phyloP scores from a whole-genome alignment of 2,888 invertebrate genomes.

The Ennomos erosarius region DNA sequence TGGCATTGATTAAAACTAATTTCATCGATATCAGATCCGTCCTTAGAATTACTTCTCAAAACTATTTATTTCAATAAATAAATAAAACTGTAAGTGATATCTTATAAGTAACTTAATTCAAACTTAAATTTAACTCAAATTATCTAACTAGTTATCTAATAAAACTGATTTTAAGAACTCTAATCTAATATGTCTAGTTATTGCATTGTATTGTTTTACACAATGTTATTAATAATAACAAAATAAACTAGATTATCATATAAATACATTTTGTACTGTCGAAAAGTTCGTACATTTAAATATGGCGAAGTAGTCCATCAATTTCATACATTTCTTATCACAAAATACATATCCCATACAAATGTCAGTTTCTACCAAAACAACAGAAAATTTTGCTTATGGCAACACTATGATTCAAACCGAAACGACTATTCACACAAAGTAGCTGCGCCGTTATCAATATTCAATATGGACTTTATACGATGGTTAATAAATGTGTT shows the following conservation, averaged over 20 bases:
- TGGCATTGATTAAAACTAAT: slow-evolving; percentile 39
- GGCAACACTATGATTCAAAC: slow-evolving; percentile 11
- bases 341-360: slow-evolving; percentile 43
- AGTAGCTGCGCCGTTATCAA: slow-evolving; percentile 11
- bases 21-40: slow-evolving; percentile 27
- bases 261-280: slow-evolving; percentile 70
- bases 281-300: slow-evolving; percentile 55
- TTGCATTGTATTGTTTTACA: background rate
- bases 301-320: slow-evolving; percentile 53
- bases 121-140: slow-evolving; percentile 12
- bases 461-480: slow-evolving; percentile 21
- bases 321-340: slow-evolving; percentile 50
- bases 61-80: slow-evolving; percentile 40
- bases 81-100: slow-evolving; percentile 21
- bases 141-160: background rate
- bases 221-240: slow-evolving; percentile 8
- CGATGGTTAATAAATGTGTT: slow-evolving; percentile 13
- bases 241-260: slow-evolving; percentile 38
- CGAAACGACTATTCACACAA: slow-evolving; percentile 13
- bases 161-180: background rate
- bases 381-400: slow-evolving; percentile 44
- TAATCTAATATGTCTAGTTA: no score
- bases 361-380: slow-evolving; percentile 48
- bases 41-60: slow-evolving; percentile 15
- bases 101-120: slow-evolving; percentile 15